Conservation (phyloP, 2,113 vertebrate genomes). For the Strix uralensis region DNA sequence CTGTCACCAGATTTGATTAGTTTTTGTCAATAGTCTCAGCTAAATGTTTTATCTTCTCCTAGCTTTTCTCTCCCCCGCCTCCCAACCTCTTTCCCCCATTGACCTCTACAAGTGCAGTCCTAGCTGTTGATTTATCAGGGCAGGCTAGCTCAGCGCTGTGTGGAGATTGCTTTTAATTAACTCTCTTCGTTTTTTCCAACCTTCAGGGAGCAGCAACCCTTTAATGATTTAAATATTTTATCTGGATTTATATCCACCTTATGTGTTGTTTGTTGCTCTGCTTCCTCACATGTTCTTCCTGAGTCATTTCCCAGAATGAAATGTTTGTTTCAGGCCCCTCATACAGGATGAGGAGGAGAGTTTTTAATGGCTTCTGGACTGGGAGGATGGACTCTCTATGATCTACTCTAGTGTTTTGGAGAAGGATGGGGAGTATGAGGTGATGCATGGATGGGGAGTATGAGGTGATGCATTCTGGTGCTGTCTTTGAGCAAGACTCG, state of each 20-base stretch:
- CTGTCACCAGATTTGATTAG: background rate
- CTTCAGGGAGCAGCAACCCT: constrained; percentile 77
- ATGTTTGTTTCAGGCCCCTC: constrained; percentile 18
- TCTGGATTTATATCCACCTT: constrained; percentile 74
- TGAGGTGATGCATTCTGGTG: background rate
- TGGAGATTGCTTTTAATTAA: constrained; percentile 82
- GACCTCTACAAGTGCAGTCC: constrained; percentile 64
- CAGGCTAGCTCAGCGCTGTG: constrained; percentile 75
- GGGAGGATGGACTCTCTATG: background rate
- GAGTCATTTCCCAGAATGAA: constrained; percentile 48
- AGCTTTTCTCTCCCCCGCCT: background rate
- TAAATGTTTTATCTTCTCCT: constrained; percentile 9
- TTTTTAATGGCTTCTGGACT: background rate
- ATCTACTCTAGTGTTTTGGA: background rate
- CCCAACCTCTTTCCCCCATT: constrained; percentile 45
- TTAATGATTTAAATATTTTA: constrained; percentile 83
- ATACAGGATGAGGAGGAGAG: background rate
- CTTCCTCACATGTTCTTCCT: constrained; percentile 56
- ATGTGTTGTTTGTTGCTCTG: constrained; percentile 71
- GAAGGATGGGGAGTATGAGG: background rate
- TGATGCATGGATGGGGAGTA: background rate
- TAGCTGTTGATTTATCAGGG: constrained; percentile 77
- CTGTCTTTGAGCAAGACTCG: background rate
- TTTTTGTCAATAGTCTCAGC: background rate
- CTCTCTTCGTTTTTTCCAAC: constrained; percentile 78